phyloP scores from a whole-genome alignment of 2,888 invertebrate species.

The Drosophila leonis region DNA sequence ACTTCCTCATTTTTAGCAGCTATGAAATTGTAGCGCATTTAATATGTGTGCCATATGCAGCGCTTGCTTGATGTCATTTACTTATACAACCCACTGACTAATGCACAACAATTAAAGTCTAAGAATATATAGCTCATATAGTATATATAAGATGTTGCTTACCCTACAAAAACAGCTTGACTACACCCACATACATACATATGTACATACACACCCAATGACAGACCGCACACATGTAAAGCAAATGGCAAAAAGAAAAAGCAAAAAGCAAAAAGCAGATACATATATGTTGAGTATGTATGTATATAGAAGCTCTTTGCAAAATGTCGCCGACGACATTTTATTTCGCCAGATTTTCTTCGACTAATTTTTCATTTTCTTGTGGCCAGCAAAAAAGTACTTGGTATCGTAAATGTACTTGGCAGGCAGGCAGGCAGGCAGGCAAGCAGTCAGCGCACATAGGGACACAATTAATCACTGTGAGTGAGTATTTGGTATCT shows the following conservation, averaged over 20 bases:
- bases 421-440: conserved; percentile 49
- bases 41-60: neutral
- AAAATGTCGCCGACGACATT: conserved; percentile 85
- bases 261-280: conserved; percentile 17
- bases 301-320: conserved; percentile 58
- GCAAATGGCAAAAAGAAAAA: conserved; percentile 13
- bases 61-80: neutral
- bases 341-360: conserved; percentile 85
- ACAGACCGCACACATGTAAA: conserved; percentile 43
- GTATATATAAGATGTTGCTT: conserved; percentile 16
- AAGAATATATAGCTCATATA: conserved; percentile 30
- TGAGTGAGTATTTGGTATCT: conserved; percentile 38
- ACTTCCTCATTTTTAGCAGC: neutral
- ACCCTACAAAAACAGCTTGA: conserved; percentile 3
- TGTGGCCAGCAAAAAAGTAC: conserved; percentile 42
- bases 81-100: conserved; percentile 63
- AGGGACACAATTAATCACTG: conserved; percentile 78
- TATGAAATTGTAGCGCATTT: conserved; percentile 14
- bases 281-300: neutral
- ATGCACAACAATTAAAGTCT: conserved; percentile 70
- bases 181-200: conserved; percentile 27
- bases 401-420: conserved; percentile 12
- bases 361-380: conserved; percentile 83
- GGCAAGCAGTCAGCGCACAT: conserved; percentile 46
- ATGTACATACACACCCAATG: conserved; percentile 33